Base-by-base conservation (phyloP, 1,140 invertebrate species). In the Drosophila kohkoa region DNA sequence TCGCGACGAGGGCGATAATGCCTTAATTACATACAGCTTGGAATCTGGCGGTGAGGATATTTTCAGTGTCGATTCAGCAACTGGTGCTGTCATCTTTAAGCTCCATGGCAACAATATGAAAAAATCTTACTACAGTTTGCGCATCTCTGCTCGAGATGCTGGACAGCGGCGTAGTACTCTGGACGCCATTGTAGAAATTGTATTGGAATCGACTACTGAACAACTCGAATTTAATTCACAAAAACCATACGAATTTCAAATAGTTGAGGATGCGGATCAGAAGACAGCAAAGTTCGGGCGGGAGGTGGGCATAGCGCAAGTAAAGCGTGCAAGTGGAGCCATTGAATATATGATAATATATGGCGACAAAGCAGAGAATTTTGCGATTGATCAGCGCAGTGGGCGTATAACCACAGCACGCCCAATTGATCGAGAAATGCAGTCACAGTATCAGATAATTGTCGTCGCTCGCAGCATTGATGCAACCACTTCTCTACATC, bases 361-460 rank as follows among this genome's bases (percentile, higher is more conserved):
- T 80, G 98, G 98, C 5, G 97, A 98, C 92, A 94, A 95, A 4
- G 94, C 95, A 72, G 95, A 95, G 20, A 95, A 96, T 82, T 99
- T 98, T 90, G 94, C 94, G 77, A 97, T 98, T 65, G 95, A 98
- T 89, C 95, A 96, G 86, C 94, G 93, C 60, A 95, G 95, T 15
- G 98, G 98, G 0, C 93, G 95, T 11, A 96, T 99, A 41, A 96
- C 94, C 30, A 97, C 98, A 0, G 95, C 95, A 4, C 95, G 95
- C 20, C 94, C 94, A 70, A 94, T 99, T 58, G 98, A 99, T 92
- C 94, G 98, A 38, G 99, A 99, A 93, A 93, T 94, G 69, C 94
- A 95, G 75, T 93, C 95, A 13, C 93, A 94, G 48, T 99, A 99
- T 92, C 95, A 94, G 63, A 93, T 99, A 28, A 95, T 94, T 75